Conservation (phyloP, 2,113 vertebrate species). For the Trichechus manatus region DNA sequence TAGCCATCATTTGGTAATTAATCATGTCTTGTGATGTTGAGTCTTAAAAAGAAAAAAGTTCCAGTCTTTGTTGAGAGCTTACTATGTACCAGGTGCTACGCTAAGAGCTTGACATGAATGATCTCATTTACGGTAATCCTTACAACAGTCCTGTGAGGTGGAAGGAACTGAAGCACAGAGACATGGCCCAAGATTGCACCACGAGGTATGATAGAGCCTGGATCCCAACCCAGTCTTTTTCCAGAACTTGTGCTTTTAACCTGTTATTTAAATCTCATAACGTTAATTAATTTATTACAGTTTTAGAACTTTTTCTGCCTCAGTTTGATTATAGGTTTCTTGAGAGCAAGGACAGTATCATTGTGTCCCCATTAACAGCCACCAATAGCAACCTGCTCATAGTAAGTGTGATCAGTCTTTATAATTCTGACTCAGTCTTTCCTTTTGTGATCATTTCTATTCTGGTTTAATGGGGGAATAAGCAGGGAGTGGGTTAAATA, state of each 20-base stretch:
- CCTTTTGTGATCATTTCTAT: not conserved
- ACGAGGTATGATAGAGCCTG: not conserved
- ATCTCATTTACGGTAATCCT: not conserved
- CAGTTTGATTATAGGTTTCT: not conserved
- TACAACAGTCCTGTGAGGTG: not conserved
- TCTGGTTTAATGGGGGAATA: not conserved
- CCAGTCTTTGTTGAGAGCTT: not conserved
- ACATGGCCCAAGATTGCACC: not conserved
- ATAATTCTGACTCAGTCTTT: conserved; percentile 19
- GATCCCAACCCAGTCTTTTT: not conserved
- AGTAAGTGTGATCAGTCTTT: not conserved
- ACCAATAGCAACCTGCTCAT: not conserved
- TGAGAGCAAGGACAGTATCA: not conserved
- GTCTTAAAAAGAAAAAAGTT: not conserved
- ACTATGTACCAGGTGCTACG: no score
- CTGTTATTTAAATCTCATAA: not conserved
- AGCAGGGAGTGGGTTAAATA: not conserved
- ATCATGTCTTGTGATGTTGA: not conserved
- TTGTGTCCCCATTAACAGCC: not conserved
- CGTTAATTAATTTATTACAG: not conserved
- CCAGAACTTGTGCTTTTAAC: not conserved
- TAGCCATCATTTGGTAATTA: not conserved
- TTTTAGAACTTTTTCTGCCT: not conserved
- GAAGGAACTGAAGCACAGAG: not conserved
- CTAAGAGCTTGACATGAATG: not conserved